These are phyloP conservation scores for Platycercus adscitus DNA, from an alignment of 2,113 vertebrate species.

Conservation along the genomic window DNA sequence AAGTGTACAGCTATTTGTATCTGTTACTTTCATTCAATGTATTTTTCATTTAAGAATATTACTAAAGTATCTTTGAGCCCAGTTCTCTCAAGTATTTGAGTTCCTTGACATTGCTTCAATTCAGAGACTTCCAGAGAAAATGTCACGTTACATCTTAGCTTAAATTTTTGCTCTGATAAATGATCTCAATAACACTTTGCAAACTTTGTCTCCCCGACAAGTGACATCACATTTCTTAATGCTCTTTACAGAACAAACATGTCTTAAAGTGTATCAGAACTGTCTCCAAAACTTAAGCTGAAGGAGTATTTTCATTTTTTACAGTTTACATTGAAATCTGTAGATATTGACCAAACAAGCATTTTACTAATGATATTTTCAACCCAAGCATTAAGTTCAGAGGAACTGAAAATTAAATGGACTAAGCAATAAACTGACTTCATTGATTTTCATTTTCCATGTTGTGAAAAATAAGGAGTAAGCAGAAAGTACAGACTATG, in stretches of 20 bases:
- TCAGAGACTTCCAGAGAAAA: background rate
- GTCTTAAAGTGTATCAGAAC: background rate
- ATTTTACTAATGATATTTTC: background rate
- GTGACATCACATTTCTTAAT: background rate
- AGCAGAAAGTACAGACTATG: background rate
- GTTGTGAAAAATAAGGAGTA: background rate
- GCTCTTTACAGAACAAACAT: background rate
- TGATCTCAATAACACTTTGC: background rate
- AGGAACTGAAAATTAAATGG: slow-evolving; percentile 23
- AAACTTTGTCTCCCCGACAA: background rate
- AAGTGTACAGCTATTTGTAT: background rate
- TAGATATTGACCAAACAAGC: background rate
- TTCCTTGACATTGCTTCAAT: background rate
- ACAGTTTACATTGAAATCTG: background rate
- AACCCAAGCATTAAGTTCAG: background rate
- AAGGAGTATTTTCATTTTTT: background rate
- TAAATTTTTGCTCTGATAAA: background rate
- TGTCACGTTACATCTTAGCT: background rate
- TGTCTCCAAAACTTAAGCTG: background rate
- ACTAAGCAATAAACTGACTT: background rate
- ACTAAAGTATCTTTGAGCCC: background rate
- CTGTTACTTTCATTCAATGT: background rate
- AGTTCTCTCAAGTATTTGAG: background rate
- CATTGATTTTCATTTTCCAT: background rate
- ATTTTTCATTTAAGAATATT: background rate